These are phyloP conservation scores for Darevskia nairensis DNA, from an alignment of 2,797 vertebrate genomes.

Conservation along the genomic window DNA sequence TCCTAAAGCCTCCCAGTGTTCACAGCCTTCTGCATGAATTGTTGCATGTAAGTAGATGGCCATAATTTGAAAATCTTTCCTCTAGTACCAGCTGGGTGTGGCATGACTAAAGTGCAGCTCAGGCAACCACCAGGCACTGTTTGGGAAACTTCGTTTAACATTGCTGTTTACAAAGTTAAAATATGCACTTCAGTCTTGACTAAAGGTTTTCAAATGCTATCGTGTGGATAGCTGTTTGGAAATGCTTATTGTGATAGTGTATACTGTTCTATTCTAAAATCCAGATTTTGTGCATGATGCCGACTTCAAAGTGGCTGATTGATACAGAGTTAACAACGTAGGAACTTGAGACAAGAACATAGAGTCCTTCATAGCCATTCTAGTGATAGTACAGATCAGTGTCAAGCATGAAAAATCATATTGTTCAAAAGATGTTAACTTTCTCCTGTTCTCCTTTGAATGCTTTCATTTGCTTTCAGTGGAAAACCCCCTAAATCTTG, in stretches of 20 bases:
- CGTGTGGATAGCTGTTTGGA: constrained; percentile 49
- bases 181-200: constrained; percentile 53
- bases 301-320: neutral
- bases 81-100: constrained; percentile 85
- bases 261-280: neutral
- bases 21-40: constrained; percentile 90
- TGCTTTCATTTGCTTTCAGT: constrained; percentile 17
- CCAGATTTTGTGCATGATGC: constrained; percentile 21
- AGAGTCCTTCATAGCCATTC: neutral
- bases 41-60: constrained; percentile 95
- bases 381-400: constrained; percentile 38
- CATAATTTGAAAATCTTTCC: constrained; percentile 85
- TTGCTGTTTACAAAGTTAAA: constrained; percentile 57
- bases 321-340: neutral
- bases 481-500: constrained; percentile 30
- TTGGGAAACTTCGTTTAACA: constrained; percentile 62
- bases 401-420: neutral
- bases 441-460: constrained; percentile 38
- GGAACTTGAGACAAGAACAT: neutral
- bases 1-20: constrained; percentile 86
- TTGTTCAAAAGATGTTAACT: constrained; percentile 5
- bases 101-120: constrained; percentile 84
- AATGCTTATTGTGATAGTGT: constrained; percentile 4
- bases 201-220: constrained; percentile 57
- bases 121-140: constrained; percentile 80